A percentile compares a stretch with the other conserved stretches of the same genome.
These are phyloP conservation scores for Drosophila eohydei DNA, from an alignment of 2,888 invertebrate species.

Conservation along the genomic window DNA sequence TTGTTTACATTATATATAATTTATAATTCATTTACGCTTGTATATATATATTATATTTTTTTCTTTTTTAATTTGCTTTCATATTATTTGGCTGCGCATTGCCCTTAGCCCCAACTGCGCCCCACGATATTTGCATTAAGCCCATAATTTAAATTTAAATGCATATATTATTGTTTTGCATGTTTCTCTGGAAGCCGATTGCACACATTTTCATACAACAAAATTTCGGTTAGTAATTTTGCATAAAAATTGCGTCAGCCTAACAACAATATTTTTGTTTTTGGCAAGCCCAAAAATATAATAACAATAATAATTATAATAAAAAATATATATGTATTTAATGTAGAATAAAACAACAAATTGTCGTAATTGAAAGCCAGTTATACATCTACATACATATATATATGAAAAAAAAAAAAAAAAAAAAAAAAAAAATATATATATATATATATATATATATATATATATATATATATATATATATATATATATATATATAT, in stretches of 20 bases:
- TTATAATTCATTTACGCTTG: background rate
- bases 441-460: slow-evolving; percentile 13
- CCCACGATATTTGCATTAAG: slow-evolving; percentile 67
- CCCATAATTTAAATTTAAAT: slow-evolving; percentile 71
- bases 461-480: too few relatives aligned
- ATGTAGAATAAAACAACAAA: slow-evolving; percentile 58
- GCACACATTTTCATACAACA: slow-evolving; percentile 37
- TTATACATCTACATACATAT: too few relatives aligned
- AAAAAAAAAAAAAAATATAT: too few relatives aligned
- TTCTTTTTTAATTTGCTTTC: slow-evolving; percentile 9
- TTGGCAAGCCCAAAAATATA: slow-evolving; percentile 23
- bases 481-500: too few relatives aligned
- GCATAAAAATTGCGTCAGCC: slow-evolving; percentile 77
- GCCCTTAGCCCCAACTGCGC: slow-evolving; percentile 64
- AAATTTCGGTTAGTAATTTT: slow-evolving; percentile 69
- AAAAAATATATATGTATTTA: slow-evolving; percentile 17
- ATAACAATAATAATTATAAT: slow-evolving; percentile 17
- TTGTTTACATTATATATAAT: background rate
- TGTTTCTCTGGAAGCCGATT: slow-evolving; percentile 50
- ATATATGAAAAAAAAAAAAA: too few relatives aligned
- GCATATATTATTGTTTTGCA: slow-evolving; percentile 42
- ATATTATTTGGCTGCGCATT: slow-evolving; percentile 55
- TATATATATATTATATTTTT: background rate
- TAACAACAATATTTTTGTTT: slow-evolving; percentile 23
- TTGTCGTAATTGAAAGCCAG: slow-evolving; percentile 75